Evolutionary conservation across 2,888 invertebrate species (phyloP).

Genomic region (Leptinotarsa peninsularis): DNA sequence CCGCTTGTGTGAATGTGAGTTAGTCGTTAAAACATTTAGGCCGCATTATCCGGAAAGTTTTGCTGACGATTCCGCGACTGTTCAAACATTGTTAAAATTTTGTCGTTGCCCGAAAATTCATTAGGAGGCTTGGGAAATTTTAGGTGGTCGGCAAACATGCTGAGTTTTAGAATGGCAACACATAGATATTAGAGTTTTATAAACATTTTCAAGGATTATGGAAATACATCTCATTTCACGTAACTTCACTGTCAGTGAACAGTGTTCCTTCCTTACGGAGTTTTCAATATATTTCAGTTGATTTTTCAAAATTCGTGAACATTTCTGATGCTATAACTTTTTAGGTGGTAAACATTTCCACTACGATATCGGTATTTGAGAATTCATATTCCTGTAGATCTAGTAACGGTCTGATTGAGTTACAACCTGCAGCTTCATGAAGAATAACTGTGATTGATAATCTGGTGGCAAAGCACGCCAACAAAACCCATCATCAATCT

Average conservation of each 20-base stretch:
- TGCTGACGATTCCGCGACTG: conserved; percentile 23
- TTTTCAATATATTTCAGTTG: no score
- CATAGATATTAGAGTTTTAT: no score
- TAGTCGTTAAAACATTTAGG: conserved; percentile 4
- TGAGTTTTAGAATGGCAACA: conserved; percentile 11
- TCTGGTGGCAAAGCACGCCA: background rate
- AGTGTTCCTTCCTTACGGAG: no score
- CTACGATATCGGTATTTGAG: no score
- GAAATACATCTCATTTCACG: no score
- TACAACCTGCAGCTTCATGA: background rate
- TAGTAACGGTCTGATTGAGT: no score
- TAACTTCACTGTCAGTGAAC: no score
- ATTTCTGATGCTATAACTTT: no score
- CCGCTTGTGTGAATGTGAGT: background rate
- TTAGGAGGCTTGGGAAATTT: conserved; percentile 16
- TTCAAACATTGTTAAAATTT: conserved; percentile 32
- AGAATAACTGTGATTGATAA: background rate
- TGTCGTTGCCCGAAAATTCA: conserved; percentile 27
- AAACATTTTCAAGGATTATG: no score
- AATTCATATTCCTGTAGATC: no score
- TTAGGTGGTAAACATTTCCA: no score
- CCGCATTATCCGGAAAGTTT: conserved; percentile 24
- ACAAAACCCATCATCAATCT: background rate
- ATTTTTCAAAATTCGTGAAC: no score
- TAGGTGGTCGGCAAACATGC: conserved; percentile 17